Evolutionary conservation across 2,888 invertebrate species (phyloP).

Genomic region (Sphecodes monilicornis): DNA sequence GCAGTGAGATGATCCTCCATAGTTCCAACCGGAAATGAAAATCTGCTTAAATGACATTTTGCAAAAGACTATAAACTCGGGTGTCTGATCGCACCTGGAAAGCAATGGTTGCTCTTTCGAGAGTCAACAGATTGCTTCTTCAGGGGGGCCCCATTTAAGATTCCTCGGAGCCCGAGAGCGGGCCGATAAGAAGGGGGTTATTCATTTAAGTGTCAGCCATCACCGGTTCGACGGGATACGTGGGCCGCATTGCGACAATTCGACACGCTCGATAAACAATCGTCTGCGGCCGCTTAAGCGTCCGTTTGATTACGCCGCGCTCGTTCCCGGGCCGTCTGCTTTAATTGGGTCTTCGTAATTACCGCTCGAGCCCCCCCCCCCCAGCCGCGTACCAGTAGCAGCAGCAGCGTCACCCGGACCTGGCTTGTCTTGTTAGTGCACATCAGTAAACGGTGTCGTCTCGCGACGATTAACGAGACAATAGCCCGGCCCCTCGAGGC

Average conservation of each 20-base stretch:
- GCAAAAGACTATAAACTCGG: neutral
- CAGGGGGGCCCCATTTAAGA: neutral
- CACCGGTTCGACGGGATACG: slow-evolving; percentile 28
- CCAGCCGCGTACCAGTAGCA: neutral
- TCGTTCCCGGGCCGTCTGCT: slow-evolving; percentile 42
- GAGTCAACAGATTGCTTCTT: neutral
- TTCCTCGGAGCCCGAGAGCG: neutral
- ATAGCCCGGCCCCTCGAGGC: slow-evolving; percentile 54
- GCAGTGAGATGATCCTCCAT: too few relatives aligned
- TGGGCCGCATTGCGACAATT: slow-evolving; percentile 60
- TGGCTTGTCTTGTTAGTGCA: slow-evolving; percentile 60
- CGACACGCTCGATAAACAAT: slow-evolving; percentile 64
- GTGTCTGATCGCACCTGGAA: neutral
- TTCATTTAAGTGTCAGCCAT: slow-evolving; percentile 26
- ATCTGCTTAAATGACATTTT: too few relatives aligned
- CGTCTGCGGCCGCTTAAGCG: slow-evolving; percentile 56
- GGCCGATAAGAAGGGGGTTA: neutral
- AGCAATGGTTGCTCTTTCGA: neutral
- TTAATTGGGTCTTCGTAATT: slow-evolving; percentile 70
- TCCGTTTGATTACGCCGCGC: slow-evolving; percentile 54
- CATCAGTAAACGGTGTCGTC: slow-evolving; percentile 68
- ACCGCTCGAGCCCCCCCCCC: slow-evolving; percentile 49
- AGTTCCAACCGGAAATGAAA: too few relatives aligned
- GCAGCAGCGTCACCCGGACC: slow-evolving; percentile 11
- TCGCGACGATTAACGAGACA: slow-evolving; percentile 69